Conservation (phyloP, 2,797 vertebrate genomes). For the Argyrosomus regius region DNA sequence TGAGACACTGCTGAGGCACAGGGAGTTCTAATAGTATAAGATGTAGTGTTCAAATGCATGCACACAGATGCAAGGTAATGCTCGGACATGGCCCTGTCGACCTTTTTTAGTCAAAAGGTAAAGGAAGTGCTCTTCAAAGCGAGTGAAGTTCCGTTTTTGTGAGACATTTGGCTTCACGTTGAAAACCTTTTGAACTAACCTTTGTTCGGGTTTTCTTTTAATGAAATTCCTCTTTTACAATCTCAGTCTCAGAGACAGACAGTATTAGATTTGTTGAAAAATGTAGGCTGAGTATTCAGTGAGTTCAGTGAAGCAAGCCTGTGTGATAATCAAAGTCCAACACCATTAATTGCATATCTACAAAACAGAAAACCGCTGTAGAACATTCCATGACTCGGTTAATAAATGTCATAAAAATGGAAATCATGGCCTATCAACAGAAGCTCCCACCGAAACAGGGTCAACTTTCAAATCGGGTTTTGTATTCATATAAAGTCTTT, state of each 20-base stretch:
- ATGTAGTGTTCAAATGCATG: background rate
- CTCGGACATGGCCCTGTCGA: slow-evolving; percentile 8
- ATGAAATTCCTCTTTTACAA: slow-evolving; percentile 24
- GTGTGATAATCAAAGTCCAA: slow-evolving; percentile 8
- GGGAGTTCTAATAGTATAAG: slow-evolving; percentile 12
- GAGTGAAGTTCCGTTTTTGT: slow-evolving; percentile 25
- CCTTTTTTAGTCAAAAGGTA: slow-evolving; percentile 11
- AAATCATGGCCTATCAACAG: background rate
- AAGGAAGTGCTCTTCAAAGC: slow-evolving; percentile 18
- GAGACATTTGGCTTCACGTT: slow-evolving; percentile 29
- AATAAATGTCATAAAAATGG: background rate
- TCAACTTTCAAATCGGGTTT: background rate
- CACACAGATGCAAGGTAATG: slow-evolving; percentile 2
- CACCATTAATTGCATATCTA: slow-evolving; percentile 3
- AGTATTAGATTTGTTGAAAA: slow-evolving; percentile 25
- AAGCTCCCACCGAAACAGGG: slow-evolving; percentile 2
- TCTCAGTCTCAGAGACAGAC: slow-evolving; percentile 15
- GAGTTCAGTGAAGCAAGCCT: background rate
- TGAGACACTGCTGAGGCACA: slow-evolving; percentile 6
- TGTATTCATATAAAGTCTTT: background rate
- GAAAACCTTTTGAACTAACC: slow-evolving; percentile 39
- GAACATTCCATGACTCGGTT: background rate
- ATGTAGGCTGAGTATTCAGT: background rate
- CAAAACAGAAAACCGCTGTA: slow-evolving; percentile 18
- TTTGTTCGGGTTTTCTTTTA: slow-evolving; percentile 46